Evolutionary conservation across 2,888 invertebrate species (phyloP).

Genomic region (Sphaerophoria taeniata): DNA sequence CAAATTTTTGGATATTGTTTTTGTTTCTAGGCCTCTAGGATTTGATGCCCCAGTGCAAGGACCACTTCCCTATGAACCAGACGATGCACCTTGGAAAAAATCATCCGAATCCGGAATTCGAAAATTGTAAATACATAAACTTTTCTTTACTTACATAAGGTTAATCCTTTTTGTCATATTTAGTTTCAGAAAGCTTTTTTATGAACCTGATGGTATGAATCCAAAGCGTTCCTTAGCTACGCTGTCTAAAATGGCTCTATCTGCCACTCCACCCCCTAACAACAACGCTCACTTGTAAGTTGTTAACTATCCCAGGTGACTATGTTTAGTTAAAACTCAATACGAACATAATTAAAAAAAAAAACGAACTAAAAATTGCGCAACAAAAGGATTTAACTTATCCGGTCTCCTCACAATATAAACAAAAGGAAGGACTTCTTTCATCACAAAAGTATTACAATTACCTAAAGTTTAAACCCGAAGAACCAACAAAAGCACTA

Average conservation of each 20-base stretch:
- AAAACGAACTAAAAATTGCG: conserved; percentile 33
- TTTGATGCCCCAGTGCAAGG: conserved; percentile 97
- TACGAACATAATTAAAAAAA: background rate
- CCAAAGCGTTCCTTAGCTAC: conserved; percentile 92
- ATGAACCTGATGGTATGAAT: conserved; percentile 84
- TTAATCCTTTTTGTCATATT: background rate
- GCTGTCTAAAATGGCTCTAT: conserved; percentile 89
- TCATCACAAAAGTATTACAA: conserved; percentile 22
- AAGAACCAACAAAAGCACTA: conserved; percentile 60
- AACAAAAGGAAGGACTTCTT: conserved; percentile 14
- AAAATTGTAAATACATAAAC: conserved; percentile 89
- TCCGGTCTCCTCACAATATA: conserved; percentile 8
- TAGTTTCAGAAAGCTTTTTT: conserved; percentile 94
- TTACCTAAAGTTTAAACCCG: conserved; percentile 31
- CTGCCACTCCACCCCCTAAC: conserved; percentile 81
- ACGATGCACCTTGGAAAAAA: conserved; percentile 97
- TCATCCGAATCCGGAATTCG: conserved; percentile 92
- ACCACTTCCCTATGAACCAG: conserved; percentile 97
- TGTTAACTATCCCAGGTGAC: conserved; percentile 39
- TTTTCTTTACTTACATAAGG: background rate
- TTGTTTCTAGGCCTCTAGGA: conserved; percentile 83
- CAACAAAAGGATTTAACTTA: conserved; percentile 46
- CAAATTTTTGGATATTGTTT: conserved; percentile 12
- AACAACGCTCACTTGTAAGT: conserved; percentile 60
- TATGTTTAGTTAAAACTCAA: conserved; percentile 46